Evolutionary conservation across 2,113 vertebrate genomes (phyloP).

Genomic region (Myocastor coypus): DNA sequence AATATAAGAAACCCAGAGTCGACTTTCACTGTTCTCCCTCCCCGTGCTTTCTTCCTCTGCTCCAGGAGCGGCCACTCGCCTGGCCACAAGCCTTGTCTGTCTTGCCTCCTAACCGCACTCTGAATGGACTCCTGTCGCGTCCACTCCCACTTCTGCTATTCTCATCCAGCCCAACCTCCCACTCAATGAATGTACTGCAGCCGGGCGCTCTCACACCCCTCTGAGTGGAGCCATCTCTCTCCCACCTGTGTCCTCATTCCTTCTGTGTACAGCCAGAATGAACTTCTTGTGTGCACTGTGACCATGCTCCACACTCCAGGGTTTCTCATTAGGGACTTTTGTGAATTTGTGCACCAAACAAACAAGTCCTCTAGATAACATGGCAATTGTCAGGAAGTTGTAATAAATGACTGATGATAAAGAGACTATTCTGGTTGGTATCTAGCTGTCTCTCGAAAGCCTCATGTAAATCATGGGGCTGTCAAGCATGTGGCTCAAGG

Average conservation of each 20-base stretch:
- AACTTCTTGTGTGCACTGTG: background rate
- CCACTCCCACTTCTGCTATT: background rate
- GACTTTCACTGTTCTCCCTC: background rate
- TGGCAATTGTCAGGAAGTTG: slow-evolving; percentile 20
- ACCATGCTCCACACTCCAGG: background rate
- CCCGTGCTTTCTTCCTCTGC: background rate
- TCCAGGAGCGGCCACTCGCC: background rate
- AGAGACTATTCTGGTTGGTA: no score
- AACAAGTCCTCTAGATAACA: background rate
- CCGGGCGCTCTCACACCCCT: background rate
- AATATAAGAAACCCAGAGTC: background rate
- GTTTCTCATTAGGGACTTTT: background rate
- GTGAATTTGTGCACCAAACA: background rate
- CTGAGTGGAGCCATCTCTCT: background rate
- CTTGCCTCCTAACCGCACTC: background rate
- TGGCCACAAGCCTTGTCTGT: background rate
- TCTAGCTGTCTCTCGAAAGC: no score
- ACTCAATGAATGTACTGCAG: background rate
- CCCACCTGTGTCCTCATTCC: background rate
- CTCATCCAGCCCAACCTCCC: background rate
- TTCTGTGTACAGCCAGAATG: background rate
- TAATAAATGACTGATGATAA: background rate
- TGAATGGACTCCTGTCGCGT: background rate
- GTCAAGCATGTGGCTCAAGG: no score
- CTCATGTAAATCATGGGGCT: no score